Evolutionary conservation across 2,888 invertebrate species (phyloP).

Genomic region (Vesta saturnalis): DNA sequence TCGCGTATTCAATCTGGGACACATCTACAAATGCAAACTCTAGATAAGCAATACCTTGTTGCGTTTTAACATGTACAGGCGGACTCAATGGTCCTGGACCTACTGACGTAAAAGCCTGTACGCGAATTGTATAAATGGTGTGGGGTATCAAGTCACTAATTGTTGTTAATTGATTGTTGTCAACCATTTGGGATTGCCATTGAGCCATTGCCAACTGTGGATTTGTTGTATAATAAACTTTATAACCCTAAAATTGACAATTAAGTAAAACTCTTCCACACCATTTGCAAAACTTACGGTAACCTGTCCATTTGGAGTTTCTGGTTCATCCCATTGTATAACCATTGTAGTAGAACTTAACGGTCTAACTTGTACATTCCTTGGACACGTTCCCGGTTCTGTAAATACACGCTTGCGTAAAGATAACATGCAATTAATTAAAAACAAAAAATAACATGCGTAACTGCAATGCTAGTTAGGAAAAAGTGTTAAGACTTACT

Average conservation of each 20-base stretch:
- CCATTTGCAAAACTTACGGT: conserved; percentile 73
- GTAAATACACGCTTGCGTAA: conserved; percentile 55
- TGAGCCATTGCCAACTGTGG: conserved; percentile 86
- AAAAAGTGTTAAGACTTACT: conserved; percentile 64
- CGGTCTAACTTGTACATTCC: conserved; percentile 93
- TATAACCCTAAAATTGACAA: conserved; percentile 81
- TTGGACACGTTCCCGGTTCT: conserved; percentile 97
- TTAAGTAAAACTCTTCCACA: background rate
- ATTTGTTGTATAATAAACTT: conserved; percentile 95
- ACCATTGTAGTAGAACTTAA: conserved; percentile 96
- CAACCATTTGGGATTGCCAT: conserved; percentile 94
- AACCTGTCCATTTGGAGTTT: conserved; percentile 96
- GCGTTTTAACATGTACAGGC: conserved; percentile 98
- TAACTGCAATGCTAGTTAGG: background rate
- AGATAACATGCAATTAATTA: background rate
- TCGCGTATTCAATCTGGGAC: no score
- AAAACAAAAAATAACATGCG: background rate
- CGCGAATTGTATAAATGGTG: conserved; percentile 93
- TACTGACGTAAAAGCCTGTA: conserved; percentile 92
- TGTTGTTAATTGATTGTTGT: conserved; percentile 91
- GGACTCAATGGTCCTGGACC: conserved; percentile 95
- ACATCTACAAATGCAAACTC: background rate
- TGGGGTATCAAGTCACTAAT: conserved; percentile 92
- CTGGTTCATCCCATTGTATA: conserved; percentile 98
- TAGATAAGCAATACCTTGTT: conserved; percentile 79